Evolutionary conservation across 2,888 invertebrate species (phyloP).

Genomic region (Lampropteryx suffumata): DNA sequence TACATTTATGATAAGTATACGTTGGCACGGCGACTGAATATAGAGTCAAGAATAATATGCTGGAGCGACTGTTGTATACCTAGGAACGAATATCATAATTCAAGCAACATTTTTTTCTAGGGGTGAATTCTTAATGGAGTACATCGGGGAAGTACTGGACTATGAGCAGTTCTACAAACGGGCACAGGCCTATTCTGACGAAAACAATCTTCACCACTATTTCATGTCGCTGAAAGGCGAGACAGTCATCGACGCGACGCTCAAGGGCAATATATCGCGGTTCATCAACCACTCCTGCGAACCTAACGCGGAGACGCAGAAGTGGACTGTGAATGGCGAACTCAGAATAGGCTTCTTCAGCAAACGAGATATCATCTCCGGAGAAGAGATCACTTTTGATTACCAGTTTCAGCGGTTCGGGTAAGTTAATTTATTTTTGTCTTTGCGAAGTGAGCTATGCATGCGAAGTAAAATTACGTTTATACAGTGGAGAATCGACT

Average conservation of each 20-base stretch:
- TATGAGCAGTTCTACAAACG: slow-evolving; percentile 94
- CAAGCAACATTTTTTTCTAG: slow-evolving; percentile 75
- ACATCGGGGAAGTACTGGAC: slow-evolving; percentile 98
- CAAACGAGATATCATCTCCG: slow-evolving; percentile 89
- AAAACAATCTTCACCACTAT: slow-evolving; percentile 96
- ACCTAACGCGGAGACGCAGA: slow-evolving; percentile 99
- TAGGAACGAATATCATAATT: neutral
- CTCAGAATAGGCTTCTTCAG: slow-evolving; percentile 98
- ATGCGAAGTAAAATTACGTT: no score
- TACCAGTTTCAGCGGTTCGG: slow-evolving; percentile 99
- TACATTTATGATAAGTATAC: no score
- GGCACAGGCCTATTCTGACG: slow-evolving; percentile 93
- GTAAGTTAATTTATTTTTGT: slow-evolving; percentile 72
- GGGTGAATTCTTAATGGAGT: slow-evolving; percentile 98
- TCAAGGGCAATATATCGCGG: slow-evolving; percentile 96
- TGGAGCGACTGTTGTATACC: neutral
- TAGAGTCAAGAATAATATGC: no score
- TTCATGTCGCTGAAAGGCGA: slow-evolving; percentile 98
- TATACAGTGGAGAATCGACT: no score
- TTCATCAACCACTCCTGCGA: slow-evolving; percentile 99
- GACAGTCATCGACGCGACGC: slow-evolving; percentile 94
- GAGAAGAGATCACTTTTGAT: slow-evolving; percentile 99
- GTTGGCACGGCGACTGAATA: no score
- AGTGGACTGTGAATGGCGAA: slow-evolving; percentile 97
- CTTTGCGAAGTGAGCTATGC: neutral